A percentile compares a stretch with the other conserved stretches of the same genome.
Evolutionary conservation across 2,113 vertebrate genomes (phyloP).

Genomic region (Toxostoma redivivum): DNA sequence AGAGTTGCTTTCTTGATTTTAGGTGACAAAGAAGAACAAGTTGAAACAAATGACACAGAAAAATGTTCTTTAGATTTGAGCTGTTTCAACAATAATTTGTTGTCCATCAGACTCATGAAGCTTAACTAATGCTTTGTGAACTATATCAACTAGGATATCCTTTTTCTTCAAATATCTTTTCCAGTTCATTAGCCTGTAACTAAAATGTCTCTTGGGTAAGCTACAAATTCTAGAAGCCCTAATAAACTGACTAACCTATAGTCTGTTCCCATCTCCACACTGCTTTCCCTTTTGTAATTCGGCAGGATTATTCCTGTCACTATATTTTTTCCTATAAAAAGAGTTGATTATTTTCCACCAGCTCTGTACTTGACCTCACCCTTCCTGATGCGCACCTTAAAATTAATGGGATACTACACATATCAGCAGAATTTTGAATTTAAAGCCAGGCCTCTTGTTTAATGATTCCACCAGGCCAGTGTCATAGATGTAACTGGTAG

Average conservation of each 20-base stretch:
- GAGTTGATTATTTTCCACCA: background rate
- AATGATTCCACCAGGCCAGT: background rate
- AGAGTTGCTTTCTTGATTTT: slow-evolving; percentile 2
- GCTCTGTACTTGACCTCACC: background rate
- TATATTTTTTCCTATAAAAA: background rate
- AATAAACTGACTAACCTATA: slow-evolving; percentile 32
- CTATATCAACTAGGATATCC: slow-evolving; percentile 57
- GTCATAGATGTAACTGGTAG: background rate
- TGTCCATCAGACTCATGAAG: slow-evolving; percentile 62
- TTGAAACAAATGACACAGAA: slow-evolving; percentile 62
- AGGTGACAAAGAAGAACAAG: slow-evolving; percentile 49
- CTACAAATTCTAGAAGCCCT: slow-evolving; percentile 27
- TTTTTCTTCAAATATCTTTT: slow-evolving; percentile 64
- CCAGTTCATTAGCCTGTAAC: slow-evolving; percentile 65
- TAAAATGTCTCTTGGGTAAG: slow-evolving; percentile 55
- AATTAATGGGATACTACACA: background rate
- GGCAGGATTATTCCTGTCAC: background rate
- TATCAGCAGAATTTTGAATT: background rate
- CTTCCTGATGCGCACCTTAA: background rate
- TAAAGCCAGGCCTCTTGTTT: background rate
- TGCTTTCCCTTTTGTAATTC: background rate
- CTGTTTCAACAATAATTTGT: slow-evolving; percentile 68
- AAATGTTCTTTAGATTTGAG: slow-evolving; percentile 52
- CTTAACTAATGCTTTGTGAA: slow-evolving; percentile 67
- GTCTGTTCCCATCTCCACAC: background rate